phyloP scores from a whole-genome alignment of 2,113 vertebrate species.

The Pionites leucogaster region DNA sequence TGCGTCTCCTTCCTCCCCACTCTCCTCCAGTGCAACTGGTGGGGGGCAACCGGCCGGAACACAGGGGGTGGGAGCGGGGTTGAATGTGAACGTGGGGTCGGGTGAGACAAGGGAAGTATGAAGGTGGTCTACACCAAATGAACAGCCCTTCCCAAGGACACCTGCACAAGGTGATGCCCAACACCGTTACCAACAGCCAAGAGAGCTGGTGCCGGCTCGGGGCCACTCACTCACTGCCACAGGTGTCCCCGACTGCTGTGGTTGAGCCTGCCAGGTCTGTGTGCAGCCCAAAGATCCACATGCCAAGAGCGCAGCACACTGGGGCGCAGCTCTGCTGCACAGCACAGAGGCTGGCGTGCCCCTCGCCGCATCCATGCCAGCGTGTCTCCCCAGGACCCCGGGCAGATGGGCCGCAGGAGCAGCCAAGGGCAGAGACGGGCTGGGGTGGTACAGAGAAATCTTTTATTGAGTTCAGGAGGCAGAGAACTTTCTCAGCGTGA shows the following conservation, averaged over 20 bases:
- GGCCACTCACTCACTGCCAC: rapidly evolving
- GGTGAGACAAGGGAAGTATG: rapidly evolving
- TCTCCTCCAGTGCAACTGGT: rapidly evolving
- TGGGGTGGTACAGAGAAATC: not conserved
- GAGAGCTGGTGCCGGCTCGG: too few relatives aligned
- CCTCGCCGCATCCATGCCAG: rapidly evolving
- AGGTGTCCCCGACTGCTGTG: not conserved
- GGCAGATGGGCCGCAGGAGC: not conserved
- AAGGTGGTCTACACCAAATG: not conserved
- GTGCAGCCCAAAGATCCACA: rapidly evolving
- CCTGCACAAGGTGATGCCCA: not conserved
- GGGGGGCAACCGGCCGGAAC: not conserved
- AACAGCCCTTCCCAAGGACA: not conserved
- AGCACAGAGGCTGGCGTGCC: not conserved
- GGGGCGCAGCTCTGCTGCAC: not conserved
- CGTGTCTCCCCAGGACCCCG: rapidly evolving
- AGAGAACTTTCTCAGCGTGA: conserved; percentile 92
- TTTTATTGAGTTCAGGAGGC: conserved; percentile 84
- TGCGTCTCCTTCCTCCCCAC: not conserved
- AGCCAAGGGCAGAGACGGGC: not conserved
- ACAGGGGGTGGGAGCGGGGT: too few relatives aligned
- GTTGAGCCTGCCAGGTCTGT: not conserved
- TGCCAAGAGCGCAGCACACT: rapidly evolving
- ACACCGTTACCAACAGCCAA: rapidly evolving
- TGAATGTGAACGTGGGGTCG: not conserved